Conservation (phyloP, 1,140 invertebrate genomes). For the Ips typographus region DNA sequence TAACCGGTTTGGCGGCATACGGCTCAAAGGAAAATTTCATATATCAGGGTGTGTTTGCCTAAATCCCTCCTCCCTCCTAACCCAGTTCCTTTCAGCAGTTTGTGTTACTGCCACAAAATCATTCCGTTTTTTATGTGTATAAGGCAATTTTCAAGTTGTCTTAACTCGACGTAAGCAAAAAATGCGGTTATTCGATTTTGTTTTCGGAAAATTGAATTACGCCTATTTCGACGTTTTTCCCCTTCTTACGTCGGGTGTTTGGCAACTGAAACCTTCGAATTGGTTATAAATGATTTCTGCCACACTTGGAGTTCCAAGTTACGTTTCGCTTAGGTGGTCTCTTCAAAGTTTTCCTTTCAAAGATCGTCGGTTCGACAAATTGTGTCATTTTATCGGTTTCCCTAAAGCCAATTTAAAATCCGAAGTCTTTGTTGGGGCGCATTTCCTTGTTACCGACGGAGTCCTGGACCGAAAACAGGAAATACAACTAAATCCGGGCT, state of each 20-base stretch:
- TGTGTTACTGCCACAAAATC: not conserved
- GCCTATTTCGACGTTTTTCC: constrained; percentile 1
- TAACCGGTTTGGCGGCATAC: not conserved
- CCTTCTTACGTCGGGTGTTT: not conserved
- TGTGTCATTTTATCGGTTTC: constrained; percentile 8
- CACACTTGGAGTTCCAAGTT: not conserved
- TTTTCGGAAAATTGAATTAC: constrained; percentile 7
- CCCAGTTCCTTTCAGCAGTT: too few species aligned
- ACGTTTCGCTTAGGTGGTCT: not conserved
- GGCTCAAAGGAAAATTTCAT: too few species aligned
- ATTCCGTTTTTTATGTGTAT: not conserved
- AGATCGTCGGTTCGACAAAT: constrained; percentile 5
- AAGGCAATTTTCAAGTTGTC: constrained; percentile 6
- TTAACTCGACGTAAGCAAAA: constrained; percentile 1
- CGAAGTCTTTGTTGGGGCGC: constrained; percentile 6
- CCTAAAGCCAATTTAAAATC: constrained; percentile 14
- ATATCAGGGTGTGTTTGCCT: too few species aligned
- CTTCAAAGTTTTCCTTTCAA: not conserved
- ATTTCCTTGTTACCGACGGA: constrained; percentile 10
- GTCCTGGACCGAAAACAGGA: not conserved
- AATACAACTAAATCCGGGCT: constrained; percentile 1
- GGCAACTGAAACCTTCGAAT: constrained; percentile 2
- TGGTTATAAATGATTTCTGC: not conserved
- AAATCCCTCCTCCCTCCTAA: too few species aligned
- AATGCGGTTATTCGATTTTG: constrained; percentile 10